phyloP scores from a whole-genome alignment of 2,113 vertebrate species.

The Electrona antarctica region DNA sequence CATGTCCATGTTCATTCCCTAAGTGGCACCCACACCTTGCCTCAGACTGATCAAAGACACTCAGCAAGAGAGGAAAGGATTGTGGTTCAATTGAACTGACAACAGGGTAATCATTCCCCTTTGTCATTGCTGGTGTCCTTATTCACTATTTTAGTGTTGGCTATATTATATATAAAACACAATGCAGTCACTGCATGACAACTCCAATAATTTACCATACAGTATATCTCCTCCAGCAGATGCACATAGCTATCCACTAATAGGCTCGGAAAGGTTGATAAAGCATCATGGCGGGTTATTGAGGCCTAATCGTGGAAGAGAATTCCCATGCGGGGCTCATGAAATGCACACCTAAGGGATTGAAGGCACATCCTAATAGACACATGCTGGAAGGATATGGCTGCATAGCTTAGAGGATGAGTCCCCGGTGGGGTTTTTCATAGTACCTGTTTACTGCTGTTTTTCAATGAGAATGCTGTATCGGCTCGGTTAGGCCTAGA shows the following conservation, averaged over 20 bases:
- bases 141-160: neutral
- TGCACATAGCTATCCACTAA: slow-evolving; percentile 35
- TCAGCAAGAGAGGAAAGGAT: slow-evolving; percentile 9
- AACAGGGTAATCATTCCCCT: too few species aligned
- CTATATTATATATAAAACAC: neutral
- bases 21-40: slow-evolving; percentile 20
- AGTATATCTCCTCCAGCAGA: slow-evolving; percentile 43
- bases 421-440: slow-evolving; percentile 66
- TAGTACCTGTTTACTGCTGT: slow-evolving; percentile 42
- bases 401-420: slow-evolving; percentile 37
- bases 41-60: slow-evolving; percentile 32
- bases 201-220: slow-evolving; percentile 38
- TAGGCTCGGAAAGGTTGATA: slow-evolving; percentile 70
- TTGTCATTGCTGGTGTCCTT: neutral
- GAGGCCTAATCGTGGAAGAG: slow-evolving; percentile 45
- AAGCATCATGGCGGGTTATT: slow-evolving; percentile 64
- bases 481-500: slow-evolving; percentile 9
- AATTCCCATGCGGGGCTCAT: slow-evolving; percentile 62
- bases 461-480: slow-evolving; percentile 40
- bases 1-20: slow-evolving; percentile 19
- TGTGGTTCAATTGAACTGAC: slow-evolving; percentile 12
- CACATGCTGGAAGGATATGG: slow-evolving; percentile 56
- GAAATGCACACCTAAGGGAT: slow-evolving; percentile 67
- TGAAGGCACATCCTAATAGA: slow-evolving; percentile 64
- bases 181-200: slow-evolving; percentile 19